These are phyloP conservation scores for Istiophorus platypterus DNA, from an alignment of 2,113 vertebrate species.

Conservation along the genomic window DNA sequence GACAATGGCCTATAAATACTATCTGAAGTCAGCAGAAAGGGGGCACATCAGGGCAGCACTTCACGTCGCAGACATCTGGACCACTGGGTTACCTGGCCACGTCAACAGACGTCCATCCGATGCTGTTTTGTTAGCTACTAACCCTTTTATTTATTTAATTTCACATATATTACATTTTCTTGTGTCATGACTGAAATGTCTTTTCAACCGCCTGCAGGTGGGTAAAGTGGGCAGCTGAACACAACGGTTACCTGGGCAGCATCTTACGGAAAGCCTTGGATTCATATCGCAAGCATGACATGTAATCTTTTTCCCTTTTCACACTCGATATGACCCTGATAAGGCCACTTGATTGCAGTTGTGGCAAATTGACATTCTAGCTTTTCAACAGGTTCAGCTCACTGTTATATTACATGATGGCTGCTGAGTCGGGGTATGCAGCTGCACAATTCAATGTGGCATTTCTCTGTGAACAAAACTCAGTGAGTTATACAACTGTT, in stretches of 20 bases:
- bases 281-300: conserved; percentile 80
- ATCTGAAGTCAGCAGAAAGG: conserved; percentile 81
- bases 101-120: conserved; percentile 77
- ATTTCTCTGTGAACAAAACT: conserved; percentile 84
- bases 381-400: conserved; percentile 77
- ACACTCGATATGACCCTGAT: not conserved
- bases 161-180: not conserved
- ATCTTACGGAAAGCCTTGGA: conserved; percentile 83
- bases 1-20: conserved; percentile 84
- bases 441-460: conserved; percentile 85
- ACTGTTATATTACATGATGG: conserved; percentile 82
- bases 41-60: conserved; percentile 80
- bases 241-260: conserved; percentile 86
- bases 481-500: conserved; percentile 71
- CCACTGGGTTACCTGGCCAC: conserved; percentile 77
- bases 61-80: conserved; percentile 80
- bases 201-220: conserved; percentile 75
- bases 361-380: not conserved
- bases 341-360: not conserved
- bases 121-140: conserved; percentile 80
- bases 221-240: conserved; percentile 85
- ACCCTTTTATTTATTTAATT: not conserved
- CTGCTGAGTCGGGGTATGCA: conserved; percentile 83
- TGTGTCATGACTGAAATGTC: not conserved
- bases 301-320: conserved; percentile 66